phyloP scores from a whole-genome alignment of 2,888 invertebrate species.

The Nephrocerus scutellatus region DNA sequence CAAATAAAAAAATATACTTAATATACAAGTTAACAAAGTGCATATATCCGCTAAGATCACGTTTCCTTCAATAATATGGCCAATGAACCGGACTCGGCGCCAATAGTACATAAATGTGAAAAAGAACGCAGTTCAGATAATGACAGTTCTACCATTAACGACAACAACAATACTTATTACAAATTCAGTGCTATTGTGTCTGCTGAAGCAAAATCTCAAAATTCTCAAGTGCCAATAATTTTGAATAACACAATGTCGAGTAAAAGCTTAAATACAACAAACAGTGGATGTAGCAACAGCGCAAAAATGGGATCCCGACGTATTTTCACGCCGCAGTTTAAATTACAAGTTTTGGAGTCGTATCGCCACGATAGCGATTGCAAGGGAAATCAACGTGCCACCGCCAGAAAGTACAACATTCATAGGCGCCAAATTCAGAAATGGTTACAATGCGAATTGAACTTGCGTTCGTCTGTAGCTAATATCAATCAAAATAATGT shows the following conservation, averaged over 20 bases:
- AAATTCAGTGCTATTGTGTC: no score
- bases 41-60: no score
- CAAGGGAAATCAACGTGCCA: conserved; percentile 82
- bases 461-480: conserved; percentile 65
- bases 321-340: conserved; percentile 84
- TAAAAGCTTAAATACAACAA: conserved; percentile 14
- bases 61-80: no score
- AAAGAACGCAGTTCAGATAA: no score
- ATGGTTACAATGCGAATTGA: conserved; percentile 81
- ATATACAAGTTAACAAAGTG: no score
- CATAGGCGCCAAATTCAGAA: conserved; percentile 86
- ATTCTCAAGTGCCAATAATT: conserved; percentile 23
- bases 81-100: no score
- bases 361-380: conserved; percentile 80
- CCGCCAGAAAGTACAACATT: conserved; percentile 83
- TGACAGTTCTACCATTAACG: no score
- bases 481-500: conserved; percentile 45
- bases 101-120: no score
- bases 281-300: conserved; percentile 27
- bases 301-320: conserved; percentile 70
- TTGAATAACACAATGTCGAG: conserved; percentile 4
- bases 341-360: conserved; percentile 80
- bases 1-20: no score
- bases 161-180: no score
- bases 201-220: conserved; percentile 16